Percentiles rank a stretch among this genome's conserved stretches.
phyloP scores from a whole-genome alignment of 2,888 invertebrate species.

The Luffia ferchaultella region DNA sequence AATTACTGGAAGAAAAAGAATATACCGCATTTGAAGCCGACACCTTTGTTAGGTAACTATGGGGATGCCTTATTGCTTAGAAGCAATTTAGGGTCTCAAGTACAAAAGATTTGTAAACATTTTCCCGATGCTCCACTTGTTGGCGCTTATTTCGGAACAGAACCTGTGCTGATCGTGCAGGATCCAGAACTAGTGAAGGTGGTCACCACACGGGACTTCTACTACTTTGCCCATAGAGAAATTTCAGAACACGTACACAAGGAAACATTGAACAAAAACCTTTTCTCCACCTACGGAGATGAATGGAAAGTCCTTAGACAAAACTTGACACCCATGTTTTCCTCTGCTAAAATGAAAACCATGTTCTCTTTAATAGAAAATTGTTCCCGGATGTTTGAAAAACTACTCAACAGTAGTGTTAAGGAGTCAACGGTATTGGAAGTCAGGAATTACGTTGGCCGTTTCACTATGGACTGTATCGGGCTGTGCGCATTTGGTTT shows the following conservation, averaged over 20 bases:
- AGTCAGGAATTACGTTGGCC: constrained; percentile 13
- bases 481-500: constrained; percentile 12
- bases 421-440: constrained; percentile 11
- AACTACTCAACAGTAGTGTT: constrained; percentile 9
- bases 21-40: constrained; percentile 15
- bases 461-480: constrained; percentile 12
- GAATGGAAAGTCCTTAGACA: constrained; percentile 19
- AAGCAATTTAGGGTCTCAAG: constrained; percentile 11
- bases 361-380: constrained; percentile 21
- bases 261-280: constrained; percentile 10
- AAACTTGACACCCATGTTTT: constrained; percentile 18
- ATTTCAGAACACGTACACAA: constrained; percentile 11
- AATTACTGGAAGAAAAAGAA: constrained; percentile 17
- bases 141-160: constrained; percentile 18
- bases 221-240: constrained; percentile 19
- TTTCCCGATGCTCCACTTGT: constrained; percentile 16
- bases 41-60: constrained; percentile 16
- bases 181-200: constrained; percentile 18
- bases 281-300: constrained; percentile 13
- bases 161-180: constrained; percentile 17
- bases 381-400: constrained; percentile 14
- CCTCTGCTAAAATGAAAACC: constrained; percentile 16
- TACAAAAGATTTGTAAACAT: constrained; percentile 14
- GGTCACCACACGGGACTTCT: constrained; percentile 18
- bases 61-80: constrained; percentile 11